A percentile compares a stretch with the other conserved stretches of the same genome.
These are phyloP conservation scores for Pomatorhinus ruficollis DNA, from an alignment of 2,113 vertebrate species.

Conservation along the genomic window DNA sequence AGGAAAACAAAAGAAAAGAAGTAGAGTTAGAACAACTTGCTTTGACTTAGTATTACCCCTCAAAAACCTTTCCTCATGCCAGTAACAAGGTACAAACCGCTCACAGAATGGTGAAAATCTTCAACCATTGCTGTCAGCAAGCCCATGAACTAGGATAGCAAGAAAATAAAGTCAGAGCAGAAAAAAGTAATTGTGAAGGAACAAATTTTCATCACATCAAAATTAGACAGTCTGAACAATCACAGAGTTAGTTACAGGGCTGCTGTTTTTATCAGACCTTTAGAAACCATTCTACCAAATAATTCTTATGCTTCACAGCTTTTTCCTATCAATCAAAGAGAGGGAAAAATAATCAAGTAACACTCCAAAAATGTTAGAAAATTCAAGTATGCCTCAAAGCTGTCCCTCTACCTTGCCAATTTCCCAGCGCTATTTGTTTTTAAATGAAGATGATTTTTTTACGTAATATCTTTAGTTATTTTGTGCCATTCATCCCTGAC, in stretches of 20 bases:
- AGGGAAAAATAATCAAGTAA: neutral
- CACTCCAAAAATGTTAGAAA: neutral
- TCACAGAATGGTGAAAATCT: neutral
- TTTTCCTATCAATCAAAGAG: neutral
- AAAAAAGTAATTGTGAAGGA: neutral
- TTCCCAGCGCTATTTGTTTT: neutral
- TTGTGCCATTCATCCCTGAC: neutral
- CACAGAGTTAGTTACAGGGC: neutral
- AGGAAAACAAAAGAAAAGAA: accelerated
- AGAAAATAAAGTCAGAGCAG: neutral
- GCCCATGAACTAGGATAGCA: neutral
- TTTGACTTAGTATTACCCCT: neutral
- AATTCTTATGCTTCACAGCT: neutral
- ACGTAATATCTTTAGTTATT: neutral
- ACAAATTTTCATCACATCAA: neutral
- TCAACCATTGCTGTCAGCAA: neutral
- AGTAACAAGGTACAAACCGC: neutral
- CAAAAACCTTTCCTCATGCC: neutral
- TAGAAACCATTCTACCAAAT: neutral
- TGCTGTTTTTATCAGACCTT: slow-evolving; percentile 12
- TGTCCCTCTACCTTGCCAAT: neutral
- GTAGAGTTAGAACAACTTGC: neutral
- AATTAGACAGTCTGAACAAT: neutral
- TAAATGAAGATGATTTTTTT: neutral
- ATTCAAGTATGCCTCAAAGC: neutral